Conservation (phyloP, 2,888 invertebrate genomes). For the Drosophila multiciliata region DNA sequence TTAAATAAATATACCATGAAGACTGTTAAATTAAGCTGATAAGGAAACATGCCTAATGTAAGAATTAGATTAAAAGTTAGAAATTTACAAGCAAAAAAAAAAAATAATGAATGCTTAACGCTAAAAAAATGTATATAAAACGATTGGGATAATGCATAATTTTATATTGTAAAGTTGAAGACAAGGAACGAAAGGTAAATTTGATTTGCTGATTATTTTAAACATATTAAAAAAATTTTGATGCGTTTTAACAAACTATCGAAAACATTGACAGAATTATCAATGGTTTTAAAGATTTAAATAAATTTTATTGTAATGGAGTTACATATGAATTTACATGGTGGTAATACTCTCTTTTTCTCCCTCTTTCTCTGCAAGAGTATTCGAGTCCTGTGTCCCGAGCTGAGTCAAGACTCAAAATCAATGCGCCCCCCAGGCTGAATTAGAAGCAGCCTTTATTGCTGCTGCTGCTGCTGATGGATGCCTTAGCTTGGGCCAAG, state of each 20-base stretch:
- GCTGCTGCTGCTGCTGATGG: slow-evolving; percentile 33
- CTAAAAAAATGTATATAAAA: background rate
- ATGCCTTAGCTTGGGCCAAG: slow-evolving; percentile 30
- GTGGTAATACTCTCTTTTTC: background rate
- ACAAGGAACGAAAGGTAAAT: background rate
- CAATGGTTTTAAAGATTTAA: background rate
- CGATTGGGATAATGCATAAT: background rate
- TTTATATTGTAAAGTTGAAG: background rate
- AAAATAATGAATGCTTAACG: background rate
- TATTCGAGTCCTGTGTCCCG: slow-evolving; percentile 37
- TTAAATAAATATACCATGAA: no score
- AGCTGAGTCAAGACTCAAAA: slow-evolving; percentile 50
- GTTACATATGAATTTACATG: background rate
- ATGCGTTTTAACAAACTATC: background rate
- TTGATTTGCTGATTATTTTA: background rate
- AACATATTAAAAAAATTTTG: background rate
- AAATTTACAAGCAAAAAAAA: background rate
- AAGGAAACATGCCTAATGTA: background rate
- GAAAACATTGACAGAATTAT: background rate
- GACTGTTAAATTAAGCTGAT: background rate
- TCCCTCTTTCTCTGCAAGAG: background rate
- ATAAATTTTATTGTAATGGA: background rate
- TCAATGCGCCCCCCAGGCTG: slow-evolving; percentile 58
- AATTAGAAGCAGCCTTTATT: slow-evolving; percentile 56
- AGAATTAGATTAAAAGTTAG: background rate